These are phyloP conservation scores for Chloroceryle inda DNA, from an alignment of 2,797 vertebrate genomes.

Conservation along the genomic window DNA sequence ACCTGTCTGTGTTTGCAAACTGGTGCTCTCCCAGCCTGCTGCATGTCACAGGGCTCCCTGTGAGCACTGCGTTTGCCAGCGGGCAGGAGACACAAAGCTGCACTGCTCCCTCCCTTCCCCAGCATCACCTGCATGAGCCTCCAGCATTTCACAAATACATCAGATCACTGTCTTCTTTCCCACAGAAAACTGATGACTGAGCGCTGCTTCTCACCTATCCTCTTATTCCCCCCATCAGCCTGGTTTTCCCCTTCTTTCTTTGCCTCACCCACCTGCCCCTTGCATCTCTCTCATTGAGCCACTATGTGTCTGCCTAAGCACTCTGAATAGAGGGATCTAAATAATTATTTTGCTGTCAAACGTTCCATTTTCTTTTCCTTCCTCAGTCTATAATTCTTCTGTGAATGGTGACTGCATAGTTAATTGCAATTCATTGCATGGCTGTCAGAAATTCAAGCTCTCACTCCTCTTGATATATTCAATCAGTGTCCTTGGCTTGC, in stretches of 20 bases:
- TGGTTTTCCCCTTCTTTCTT: neutral
- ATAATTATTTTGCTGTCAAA: conserved; percentile 11
- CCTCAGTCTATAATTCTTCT: neutral
- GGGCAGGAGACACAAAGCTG: neutral
- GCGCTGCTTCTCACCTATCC: neutral
- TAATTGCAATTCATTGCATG: neutral
- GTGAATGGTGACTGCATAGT: neutral
- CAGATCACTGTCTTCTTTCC: neutral
- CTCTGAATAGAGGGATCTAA: neutral
- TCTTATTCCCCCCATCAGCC: rapidly evolving
- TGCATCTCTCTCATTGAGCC: neutral
- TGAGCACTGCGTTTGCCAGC: rapidly evolving
- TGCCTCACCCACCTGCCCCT: neutral
- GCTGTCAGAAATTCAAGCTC: neutral
- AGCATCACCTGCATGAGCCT: neutral
- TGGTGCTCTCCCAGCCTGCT: rapidly evolving
- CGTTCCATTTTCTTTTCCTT: conserved; percentile 12
- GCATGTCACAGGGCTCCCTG: rapidly evolving
- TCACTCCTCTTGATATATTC: neutral
- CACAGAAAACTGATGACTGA: neutral
- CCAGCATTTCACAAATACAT: neutral
- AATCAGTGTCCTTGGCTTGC: neutral
- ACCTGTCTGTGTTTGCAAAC: neutral
- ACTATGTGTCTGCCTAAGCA: neutral
- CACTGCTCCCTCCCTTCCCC: neutral